Evolutionary conservation across 2,888 invertebrate genomes (phyloP), one percentile per base, ranked within the genome.

Genomic region (Leptinotarsa tumamoca): DNA sequence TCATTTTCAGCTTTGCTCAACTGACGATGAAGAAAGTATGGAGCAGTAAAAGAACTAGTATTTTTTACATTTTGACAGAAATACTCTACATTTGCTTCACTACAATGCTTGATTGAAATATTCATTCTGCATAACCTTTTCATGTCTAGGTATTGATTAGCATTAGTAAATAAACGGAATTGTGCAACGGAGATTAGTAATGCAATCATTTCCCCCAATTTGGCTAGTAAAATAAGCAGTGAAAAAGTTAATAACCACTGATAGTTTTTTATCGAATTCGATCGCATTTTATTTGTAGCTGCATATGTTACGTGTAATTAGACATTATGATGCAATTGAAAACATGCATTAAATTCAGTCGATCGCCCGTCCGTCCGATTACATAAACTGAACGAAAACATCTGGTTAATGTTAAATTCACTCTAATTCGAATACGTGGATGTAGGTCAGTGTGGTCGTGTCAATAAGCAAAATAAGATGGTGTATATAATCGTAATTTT

Each of bases 271-370:
- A 43, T 43, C 43, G 14, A 17, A 33, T 63, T 63, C 63, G 13
- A 43, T 63, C 43, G 63, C 43, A 63, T 43, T 63, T 58, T 58
- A 58, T 58, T 15, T 63, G 4, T n/a, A 43, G 17, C 63, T 63
- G 17, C 63, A 63, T 18, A n/a, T 33, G 63, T 63, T 33, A 63
- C 63, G 63, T 43, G 43, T 63, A 33, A 43, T 18, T 10, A n/a
- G 63, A 13, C n/a, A 63, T 63, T n/a, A 63, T 63, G 63, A 63
- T 43, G 63, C 63, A 63, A 63, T 27, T 63, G 43, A 33, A 43
- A 33, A n/a, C 13, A n/a, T 17, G 33, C 63, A 63, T 63, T 17
- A 63, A 63, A 63, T 33, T 58, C 23, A 58, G 14, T 58, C 58
- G 58, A 58, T 58, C 23, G 58, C 21, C 58, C 14, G 43, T n/a